These are phyloP conservation scores for Etheostoma spectabile DNA, from an alignment of 2,113 vertebrate species.

Conservation along the genomic window DNA sequence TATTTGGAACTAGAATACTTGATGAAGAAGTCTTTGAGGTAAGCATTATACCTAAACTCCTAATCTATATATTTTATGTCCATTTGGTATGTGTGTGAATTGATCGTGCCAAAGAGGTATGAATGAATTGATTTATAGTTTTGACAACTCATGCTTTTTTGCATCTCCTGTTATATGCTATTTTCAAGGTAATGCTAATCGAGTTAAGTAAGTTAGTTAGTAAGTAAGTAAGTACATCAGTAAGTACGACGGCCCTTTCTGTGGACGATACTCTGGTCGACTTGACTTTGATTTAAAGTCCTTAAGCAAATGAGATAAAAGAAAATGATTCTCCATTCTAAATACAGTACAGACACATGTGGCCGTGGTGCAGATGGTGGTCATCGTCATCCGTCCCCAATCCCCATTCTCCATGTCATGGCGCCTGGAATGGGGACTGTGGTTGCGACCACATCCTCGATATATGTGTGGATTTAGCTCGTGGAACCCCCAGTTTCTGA, in stretches of 20 bases:
- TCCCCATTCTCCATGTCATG: not conserved
- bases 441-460: constrained; percentile 45
- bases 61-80: not conserved
- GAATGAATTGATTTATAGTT: not conserved
- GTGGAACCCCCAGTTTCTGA: constrained; percentile 16
- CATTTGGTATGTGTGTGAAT: not conserved
- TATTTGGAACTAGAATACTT: constrained; percentile 97
- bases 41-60: constrained; percentile 37
- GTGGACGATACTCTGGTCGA: not conserved
- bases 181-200: constrained; percentile 3
- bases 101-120: not conserved
- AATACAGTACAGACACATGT: constrained; percentile 25
- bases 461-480: constrained; percentile 27
- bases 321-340: not conserved
- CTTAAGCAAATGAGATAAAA: constrained; percentile 5
- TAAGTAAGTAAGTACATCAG: no score
- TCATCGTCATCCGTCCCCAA: not conserved
- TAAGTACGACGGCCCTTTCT: not conserved
- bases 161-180: not conserved
- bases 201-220: not conserved
- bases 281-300: constrained; percentile 24
- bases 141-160: not conserved
- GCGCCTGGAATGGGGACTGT: not conserved
- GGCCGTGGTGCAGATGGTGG: constrained; percentile 34
- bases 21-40: constrained; percentile 99